Conservation (phyloP, 2,797 vertebrate species). For the Bradypodion ventrale region DNA sequence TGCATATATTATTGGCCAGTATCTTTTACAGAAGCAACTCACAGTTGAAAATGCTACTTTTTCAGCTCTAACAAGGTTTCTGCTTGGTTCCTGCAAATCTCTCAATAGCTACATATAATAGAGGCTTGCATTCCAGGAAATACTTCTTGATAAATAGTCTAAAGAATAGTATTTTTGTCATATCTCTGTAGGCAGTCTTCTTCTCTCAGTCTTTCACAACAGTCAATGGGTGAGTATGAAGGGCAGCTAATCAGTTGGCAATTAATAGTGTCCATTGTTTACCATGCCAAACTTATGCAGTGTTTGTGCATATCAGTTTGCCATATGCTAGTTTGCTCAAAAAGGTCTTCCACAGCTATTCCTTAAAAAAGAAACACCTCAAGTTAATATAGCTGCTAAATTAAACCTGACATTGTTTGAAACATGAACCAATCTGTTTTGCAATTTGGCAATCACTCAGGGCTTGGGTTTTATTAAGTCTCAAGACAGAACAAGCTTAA, state of each 20-base stretch:
- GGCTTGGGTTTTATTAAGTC: constrained; percentile 58
- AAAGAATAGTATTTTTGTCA: not conserved
- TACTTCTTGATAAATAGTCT: not conserved
- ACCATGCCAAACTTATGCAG: constrained; percentile 1
- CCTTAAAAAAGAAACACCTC: constrained; percentile 2
- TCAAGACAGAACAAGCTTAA: constrained; percentile 60
- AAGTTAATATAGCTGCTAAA: constrained; percentile 66
- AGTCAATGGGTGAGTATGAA: not conserved
- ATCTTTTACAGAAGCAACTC: not conserved
- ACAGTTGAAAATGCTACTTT: not conserved
- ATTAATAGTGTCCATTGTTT: constrained; percentile 15
- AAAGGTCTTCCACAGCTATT: constrained; percentile 40
- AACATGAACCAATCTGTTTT: constrained; percentile 57
- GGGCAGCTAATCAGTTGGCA: constrained; percentile 19
- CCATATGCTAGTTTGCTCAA: constrained; percentile 8
- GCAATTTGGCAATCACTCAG: constrained; percentile 52
- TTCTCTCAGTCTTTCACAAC: not conserved
- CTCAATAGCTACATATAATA: not conserved
- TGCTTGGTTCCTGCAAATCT: not conserved
- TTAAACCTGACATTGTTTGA: constrained; percentile 61
- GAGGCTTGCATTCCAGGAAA: not conserved
- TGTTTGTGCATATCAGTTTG: not conserved
- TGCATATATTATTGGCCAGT: not conserved
- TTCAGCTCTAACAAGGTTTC: not conserved
- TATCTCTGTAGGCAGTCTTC: not conserved